A percentile compares a stretch with the other conserved stretches of the same genome.
Conservation (phyloP, 2,888 invertebrate species). For the Drosophila melanosoma region DNA sequence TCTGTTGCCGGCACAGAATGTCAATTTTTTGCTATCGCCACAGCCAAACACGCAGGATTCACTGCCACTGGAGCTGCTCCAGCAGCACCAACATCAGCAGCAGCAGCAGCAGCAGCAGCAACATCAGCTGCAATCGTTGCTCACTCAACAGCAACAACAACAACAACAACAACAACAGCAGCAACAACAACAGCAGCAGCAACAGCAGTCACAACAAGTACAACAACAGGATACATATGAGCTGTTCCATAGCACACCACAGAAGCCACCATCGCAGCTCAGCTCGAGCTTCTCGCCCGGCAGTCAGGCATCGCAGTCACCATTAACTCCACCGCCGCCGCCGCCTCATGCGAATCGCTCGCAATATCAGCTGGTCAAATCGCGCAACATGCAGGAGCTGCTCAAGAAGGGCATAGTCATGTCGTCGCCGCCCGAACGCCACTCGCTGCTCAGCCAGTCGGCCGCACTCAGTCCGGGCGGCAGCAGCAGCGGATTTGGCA, state of each 20-base stretch:
- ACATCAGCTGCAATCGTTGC: constrained; percentile 66
- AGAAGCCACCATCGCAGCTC: constrained; percentile 78
- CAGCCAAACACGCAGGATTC: constrained; percentile 73
- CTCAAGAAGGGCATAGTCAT: constrained; percentile 88
- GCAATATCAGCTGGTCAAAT: constrained; percentile 82
- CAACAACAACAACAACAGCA: constrained; percentile 58
- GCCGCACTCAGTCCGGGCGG: constrained; percentile 85
- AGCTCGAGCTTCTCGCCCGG: constrained; percentile 61
- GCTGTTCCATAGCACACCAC: constrained; percentile 84
- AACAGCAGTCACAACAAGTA: constrained; percentile 45
- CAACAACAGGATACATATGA: constrained; percentile 75
- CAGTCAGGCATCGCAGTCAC: constrained; percentile 86
- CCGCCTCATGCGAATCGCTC: constrained; percentile 83
- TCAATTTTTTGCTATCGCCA: constrained; percentile 79
- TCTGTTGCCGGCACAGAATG: constrained; percentile 85
- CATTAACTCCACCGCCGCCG: constrained; percentile 85
- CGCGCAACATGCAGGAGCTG: constrained; percentile 85
- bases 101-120: constrained; percentile 56
- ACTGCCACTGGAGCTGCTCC: constrained; percentile 82
- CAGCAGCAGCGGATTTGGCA: constrained; percentile 84
- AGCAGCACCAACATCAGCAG: constrained; percentile 73
- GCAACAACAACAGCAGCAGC: constrained; percentile 57
- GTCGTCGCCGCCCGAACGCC: constrained; percentile 86
- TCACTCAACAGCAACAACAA: constrained; percentile 59
- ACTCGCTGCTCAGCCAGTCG: constrained; percentile 87